Evolutionary conservation across 2,797 vertebrate species (phyloP), one percentile per base, ranked within the genome.

Genomic region (Fistularia tabacaria): DNA sequence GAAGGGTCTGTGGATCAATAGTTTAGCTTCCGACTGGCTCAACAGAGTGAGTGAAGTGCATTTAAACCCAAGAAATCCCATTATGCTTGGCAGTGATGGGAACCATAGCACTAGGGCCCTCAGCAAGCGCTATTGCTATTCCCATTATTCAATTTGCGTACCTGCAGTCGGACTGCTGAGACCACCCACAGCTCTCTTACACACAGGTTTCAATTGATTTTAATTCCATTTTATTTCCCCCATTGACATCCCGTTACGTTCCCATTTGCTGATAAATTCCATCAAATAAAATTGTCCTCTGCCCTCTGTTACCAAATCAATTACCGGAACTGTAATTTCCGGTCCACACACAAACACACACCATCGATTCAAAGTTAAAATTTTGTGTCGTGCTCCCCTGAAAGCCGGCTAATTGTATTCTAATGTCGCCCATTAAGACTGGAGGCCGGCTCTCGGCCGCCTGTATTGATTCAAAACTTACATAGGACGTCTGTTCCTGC

Each of bases 1-100:
- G 84, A 88, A 86, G 84, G 88, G 88, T 90, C 86, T 84, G 82
- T 73, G 73, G 90, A 90, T 92, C 91, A 85, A 91, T 91, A 87
- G 80, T 86, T 87, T 81, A 81, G 75, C 73, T 77, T 86, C 77
- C 79, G 71, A 77, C 73, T 72, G 74, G 79, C 82, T 83, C 76
- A 47, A 60, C 65, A 53, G 71, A 71, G 73, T 82, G 79, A 74
- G 79, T 63, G 69, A 85, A 88, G 84, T 85, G 87, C 85, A 85
- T 87, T 90, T 87, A 85, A 77, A 81, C 70, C 51, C 14, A 45
- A 80, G 82, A 89, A 88, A 91, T 87, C 80, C 84, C 80, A 90
- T 91, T 90, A 90, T 43, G 53, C 74, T 64, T 81, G 77, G 79
- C 80, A 79, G 74, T 75, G 72, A 83, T 66, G 71, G 74, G 74